Conservation (phyloP, 2,113 vertebrate genomes). For the Chinchilla lanigera region DNA sequence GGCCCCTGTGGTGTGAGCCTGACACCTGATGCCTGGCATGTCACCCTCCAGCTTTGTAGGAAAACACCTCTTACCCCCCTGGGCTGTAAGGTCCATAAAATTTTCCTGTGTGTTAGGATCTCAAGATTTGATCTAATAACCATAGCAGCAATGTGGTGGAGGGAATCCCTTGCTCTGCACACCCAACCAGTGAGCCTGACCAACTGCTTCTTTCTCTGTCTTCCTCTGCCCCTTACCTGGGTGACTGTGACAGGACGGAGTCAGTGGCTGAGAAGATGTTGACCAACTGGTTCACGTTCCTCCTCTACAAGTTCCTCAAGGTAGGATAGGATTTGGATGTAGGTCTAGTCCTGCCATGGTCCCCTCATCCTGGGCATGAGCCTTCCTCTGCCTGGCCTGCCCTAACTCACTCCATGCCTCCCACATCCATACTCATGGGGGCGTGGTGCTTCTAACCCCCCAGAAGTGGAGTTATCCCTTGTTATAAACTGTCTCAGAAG, state of each 20-base stretch:
- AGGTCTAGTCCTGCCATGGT: neutral
- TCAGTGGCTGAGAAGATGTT: constrained; percentile 95
- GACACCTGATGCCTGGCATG: accelerated
- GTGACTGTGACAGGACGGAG: constrained; percentile 89
- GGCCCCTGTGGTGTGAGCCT: accelerated
- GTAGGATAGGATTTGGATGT: constrained; percentile 79
- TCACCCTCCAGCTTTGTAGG: neutral
- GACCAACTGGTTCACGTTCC: constrained; percentile 95
- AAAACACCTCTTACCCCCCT: neutral
- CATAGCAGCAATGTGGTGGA: neutral
- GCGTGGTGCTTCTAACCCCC: neutral
- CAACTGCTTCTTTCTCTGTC: neutral
- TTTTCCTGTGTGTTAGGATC: neutral
- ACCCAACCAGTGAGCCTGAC: neutral
- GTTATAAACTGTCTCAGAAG: neutral
- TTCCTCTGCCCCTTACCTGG: constrained; percentile 29
- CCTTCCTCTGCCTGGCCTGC: neutral
- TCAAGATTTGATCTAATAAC: neutral
- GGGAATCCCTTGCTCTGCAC: too few species aligned
- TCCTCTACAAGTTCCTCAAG: constrained; percentile 95
- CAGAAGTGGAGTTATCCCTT: neutral
- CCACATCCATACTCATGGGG: neutral
- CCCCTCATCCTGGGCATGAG: neutral
- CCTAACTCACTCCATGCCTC: neutral
- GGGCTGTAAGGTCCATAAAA: accelerated